Evolutionary conservation across 2,797 vertebrate species (phyloP).

Genomic region (Clarias pachynema): DNA sequence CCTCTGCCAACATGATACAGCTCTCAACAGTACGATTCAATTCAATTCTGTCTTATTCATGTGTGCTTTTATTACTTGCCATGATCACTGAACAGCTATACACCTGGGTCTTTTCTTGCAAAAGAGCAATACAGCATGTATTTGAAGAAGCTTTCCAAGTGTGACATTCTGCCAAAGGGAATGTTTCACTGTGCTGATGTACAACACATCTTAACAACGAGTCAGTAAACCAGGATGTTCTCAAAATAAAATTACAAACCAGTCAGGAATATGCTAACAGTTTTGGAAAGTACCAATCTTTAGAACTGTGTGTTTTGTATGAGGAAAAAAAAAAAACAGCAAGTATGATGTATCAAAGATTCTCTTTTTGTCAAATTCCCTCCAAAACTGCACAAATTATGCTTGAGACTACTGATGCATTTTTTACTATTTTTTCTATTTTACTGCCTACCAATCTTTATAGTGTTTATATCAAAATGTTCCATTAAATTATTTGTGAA

Average conservation of each 20-base stretch:
- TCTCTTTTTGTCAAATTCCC: not conserved
- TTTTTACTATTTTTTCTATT: not conserved
- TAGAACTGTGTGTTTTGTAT: not conserved
- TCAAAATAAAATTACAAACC: not conserved
- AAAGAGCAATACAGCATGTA: conserved; percentile 9
- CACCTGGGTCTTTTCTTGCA: conserved; percentile 4
- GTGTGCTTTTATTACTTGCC: conserved; percentile 23
- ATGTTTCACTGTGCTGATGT: not conserved
- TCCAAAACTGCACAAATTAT: not conserved
- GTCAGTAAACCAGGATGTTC: not conserved
- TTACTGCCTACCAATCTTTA: not conserved
- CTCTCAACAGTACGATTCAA: conserved; percentile 16
- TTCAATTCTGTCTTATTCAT: conserved; percentile 22
- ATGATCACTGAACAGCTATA: conserved; percentile 5
- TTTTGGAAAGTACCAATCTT: not conserved
- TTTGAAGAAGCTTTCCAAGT: conserved; percentile 11
- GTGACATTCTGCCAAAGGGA: conserved; percentile 4
- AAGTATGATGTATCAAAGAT: not conserved
- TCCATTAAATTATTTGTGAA: not conserved
- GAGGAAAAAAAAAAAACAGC: not conserved
- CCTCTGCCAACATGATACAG: conserved; percentile 18
- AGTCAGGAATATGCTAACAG: not conserved
- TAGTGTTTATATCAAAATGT: not conserved
- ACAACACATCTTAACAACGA: not conserved
- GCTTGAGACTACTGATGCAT: not conserved